Evolutionary conservation across 1,140 invertebrate species (phyloP).

Genomic region (Lanistes nyassanus): DNA sequence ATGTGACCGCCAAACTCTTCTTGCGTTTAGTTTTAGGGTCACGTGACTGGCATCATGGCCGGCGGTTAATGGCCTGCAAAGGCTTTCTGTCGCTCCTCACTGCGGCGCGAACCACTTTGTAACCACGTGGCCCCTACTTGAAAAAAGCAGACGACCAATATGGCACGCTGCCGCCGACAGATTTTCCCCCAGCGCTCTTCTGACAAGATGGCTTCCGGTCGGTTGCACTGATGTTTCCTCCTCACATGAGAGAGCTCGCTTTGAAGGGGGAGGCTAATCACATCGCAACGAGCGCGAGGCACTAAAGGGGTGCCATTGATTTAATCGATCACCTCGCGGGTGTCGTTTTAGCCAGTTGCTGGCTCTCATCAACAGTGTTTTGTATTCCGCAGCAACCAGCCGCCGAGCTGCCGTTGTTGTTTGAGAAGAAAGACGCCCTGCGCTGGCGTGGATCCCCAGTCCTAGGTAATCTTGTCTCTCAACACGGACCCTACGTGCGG

Average conservation of each 20-base stretch:
- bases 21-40: too few species aligned
- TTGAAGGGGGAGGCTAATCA: conserved; percentile 13
- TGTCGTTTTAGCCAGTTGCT: conserved; percentile 11
- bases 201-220: conserved; percentile 13
- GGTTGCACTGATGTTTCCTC: conserved; percentile 8
- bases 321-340: neutral
- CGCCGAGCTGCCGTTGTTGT: too few species aligned
- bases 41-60: too few species aligned
- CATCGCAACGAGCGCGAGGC: conserved; percentile 1
- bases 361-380: conserved; percentile 7
- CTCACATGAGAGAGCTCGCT: conserved; percentile 7
- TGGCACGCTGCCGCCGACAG: neutral
- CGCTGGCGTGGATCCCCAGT: too few species aligned
- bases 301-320: conserved; percentile 1
- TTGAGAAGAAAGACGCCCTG: too few species aligned
- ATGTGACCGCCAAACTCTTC: too few species aligned
- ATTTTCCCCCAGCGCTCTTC: conserved; percentile 1
- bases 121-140: conserved; percentile 7
- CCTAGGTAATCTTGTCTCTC: neutral
- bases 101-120: conserved; percentile 2
- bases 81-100: neutral
- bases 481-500: neutral
- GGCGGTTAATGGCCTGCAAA: too few species aligned
- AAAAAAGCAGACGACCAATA: neutral
- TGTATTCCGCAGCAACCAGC: neutral